Base-by-base conservation (phyloP, 1,140 invertebrate species). In the Euura saliciscinereae region DNA sequence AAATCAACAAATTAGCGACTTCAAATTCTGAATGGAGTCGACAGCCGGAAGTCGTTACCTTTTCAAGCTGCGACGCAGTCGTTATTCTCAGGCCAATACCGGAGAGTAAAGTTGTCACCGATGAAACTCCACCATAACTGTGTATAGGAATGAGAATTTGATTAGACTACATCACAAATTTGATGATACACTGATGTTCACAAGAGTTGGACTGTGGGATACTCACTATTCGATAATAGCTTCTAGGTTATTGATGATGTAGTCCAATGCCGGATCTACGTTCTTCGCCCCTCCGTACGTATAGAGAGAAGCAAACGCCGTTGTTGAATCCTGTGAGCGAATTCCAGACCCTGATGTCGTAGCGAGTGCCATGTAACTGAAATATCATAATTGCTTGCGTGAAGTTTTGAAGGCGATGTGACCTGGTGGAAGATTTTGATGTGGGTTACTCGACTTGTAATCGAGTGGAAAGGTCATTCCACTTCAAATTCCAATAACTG, bases 161-260 rank as follows among this genome's bases (percentile, higher is more conserved):
- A 11, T 59, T 59, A 59, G 51, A 8, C 13, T 59, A 59, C 3
- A 11, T 51, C 7, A 0, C 10, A 59, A 6, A 59, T 6, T 59
- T n/a, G 13, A 64, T 64, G 8, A 64, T 64, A 28, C 28, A 28
- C 28, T 28, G 0, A 28, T 28, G 28, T 28, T 28, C 1, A 28
- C 28, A 28, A 28, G 28, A 28, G 28, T 28, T 28, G 28, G 28
- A 28, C 28, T 28, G 28, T 28, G 28, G 28, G 28, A 1, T 28
- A 67, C 66, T 42, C 7, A 67, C 66, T 67, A 67, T 11, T 67
- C 66, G 11, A 42, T 42, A 67, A 67, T 67, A 28, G 66, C 13
- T 42, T 67, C 66, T 67, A 67, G 42, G 8, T 67, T 67, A 44
- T 67, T 67, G 66, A 67, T 67, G 43, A 67, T 67, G 66, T 67